Percentiles rank a stretch among this genome's conserved stretches.
phyloP scores from a whole-genome alignment of 2,888 invertebrate genomes.

The Pemphredon lugubris region DNA sequence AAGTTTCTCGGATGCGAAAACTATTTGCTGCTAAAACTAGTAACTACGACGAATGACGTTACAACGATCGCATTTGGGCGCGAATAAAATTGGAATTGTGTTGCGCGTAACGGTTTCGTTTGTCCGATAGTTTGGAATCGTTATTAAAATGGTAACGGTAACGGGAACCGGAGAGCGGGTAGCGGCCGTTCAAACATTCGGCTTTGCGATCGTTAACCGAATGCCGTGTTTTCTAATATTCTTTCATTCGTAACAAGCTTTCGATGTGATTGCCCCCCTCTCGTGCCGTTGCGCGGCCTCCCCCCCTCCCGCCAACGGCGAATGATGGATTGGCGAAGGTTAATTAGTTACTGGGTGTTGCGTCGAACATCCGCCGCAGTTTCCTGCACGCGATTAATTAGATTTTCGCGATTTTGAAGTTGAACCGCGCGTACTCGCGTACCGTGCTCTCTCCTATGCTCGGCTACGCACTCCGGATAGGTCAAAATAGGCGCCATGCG shows the following conservation, averaged over 20 bases:
- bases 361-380: slow-evolving; percentile 52
- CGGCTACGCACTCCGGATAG: neutral
- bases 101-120: too few species aligned
- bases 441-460: neutral
- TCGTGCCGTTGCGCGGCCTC: slow-evolving; percentile 4
- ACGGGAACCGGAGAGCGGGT: too few species aligned
- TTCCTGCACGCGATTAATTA: slow-evolving; percentile 56
- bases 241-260: slow-evolving; percentile 39
- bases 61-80: too few species aligned
- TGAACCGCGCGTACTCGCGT: slow-evolving; percentile 15
- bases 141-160: too few species aligned
- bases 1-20: too few species aligned
- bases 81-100: too few species aligned
- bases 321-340: slow-evolving; percentile 56
- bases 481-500: neutral
- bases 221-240: slow-evolving; percentile 48
- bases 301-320: slow-evolving; percentile 40
- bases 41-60: too few species aligned
- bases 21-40: too few species aligned
- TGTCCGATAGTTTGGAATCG: too few species aligned
- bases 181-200: too few species aligned
- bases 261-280: slow-evolving; percentile 53
- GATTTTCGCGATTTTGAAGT: slow-evolving; percentile 52
- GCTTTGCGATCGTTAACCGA: neutral
- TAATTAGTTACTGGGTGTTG: slow-evolving; percentile 51